Conservation (phyloP, 2,113 vertebrate species). For the Oreochromis niloticus region DNA sequence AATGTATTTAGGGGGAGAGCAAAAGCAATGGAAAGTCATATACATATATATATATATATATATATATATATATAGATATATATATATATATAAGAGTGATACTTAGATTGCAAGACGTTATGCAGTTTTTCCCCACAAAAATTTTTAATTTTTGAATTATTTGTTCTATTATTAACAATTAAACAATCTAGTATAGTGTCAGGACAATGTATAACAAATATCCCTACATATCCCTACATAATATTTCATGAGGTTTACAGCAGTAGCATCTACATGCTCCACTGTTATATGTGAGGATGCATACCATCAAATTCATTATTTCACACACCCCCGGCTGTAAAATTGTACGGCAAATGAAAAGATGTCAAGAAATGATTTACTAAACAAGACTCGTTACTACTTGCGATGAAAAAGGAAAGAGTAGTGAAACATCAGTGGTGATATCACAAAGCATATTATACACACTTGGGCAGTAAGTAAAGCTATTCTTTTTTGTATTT, state of each 20-base stretch:
- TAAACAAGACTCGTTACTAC: background rate
- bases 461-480: background rate
- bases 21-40: background rate
- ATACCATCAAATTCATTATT: background rate
- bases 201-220: background rate
- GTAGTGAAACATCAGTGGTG: background rate
- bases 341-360: background rate
- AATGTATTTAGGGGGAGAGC: background rate
- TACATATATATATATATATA: background rate
- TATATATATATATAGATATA: background rate
- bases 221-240: background rate
- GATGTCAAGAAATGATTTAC: background rate
- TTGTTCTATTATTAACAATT: background rate
- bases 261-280: background rate
- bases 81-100: background rate
- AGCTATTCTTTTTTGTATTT: background rate
- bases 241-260: background rate
- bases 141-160: fast-evolving
- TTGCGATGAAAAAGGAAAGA: background rate
- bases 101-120: background rate
- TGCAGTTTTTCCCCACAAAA: background rate
- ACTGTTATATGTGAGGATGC: background rate
- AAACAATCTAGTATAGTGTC: background rate
- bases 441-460: background rate
- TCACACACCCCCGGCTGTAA: background rate